Evolutionary conservation across 2,888 invertebrate species (phyloP), one percentile per base, ranked within the genome.

Genomic region (Allolobophora icterica): DNA sequence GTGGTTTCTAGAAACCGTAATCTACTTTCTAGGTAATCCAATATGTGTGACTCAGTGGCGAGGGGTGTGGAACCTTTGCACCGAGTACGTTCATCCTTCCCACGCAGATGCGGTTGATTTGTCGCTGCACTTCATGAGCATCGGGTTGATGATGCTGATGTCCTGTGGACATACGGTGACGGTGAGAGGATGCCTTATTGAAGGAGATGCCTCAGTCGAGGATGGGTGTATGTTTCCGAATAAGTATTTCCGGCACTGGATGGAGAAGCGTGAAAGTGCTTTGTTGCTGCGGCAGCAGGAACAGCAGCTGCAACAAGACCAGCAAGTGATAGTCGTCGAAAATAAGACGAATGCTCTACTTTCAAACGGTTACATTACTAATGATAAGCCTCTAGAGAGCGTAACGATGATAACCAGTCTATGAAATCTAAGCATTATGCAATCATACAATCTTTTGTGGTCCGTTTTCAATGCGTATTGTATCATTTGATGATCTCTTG

Each of bases 1-100:
- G 35, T 90, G 91, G 91, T 21, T 91, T 13, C 91, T 91, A 4
- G 91, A 91, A 24, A 42, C 42, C n/a, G 0, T 84, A 52, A 33
- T 90, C 34, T 90, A 90, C 42, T 84, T 90, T 34, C 3, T 91
- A 4, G 40, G 84, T 19, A 91, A 91, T 87, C 34, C 84, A n/a
- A 34, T 91, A 0, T 42, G 84, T 52, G 91, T 91, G 19, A 34
- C 52, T n/a, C 35, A 45, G 19, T 91, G 91, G 91, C 90, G 91
- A n/a, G 90, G 84, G 0, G 91, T 91, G 0, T 91, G 91, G 91
- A 38, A 58, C 35, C 84, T 91, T 15, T 91, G 90, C 30, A 90
- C 84, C 90, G 84, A 38, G 19, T 35, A 45, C 35, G 42, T 35
- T 21, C 45, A 38, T 34, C 34, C 71, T 0, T 52, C 58, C 19